Conservation (phyloP, 2,888 invertebrate genomes). For the Sthenelais limicola region DNA sequence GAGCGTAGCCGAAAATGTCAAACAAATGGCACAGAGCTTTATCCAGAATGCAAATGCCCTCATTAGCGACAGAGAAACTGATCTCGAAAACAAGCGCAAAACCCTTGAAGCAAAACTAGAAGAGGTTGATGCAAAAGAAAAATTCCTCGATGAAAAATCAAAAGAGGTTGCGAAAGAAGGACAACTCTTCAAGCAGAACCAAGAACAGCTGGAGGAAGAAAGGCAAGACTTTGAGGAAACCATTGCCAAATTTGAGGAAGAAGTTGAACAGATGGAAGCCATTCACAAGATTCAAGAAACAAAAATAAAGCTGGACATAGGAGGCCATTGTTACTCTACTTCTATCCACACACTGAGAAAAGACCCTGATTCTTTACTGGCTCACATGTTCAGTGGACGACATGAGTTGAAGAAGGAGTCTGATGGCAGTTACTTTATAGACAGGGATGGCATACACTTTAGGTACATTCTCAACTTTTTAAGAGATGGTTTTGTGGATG, state of each 20-base stretch:
- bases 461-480: conserved; percentile 69
- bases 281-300: conserved; percentile 53
- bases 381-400: conserved; percentile 57
- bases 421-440: conserved; percentile 59
- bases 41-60: conserved; percentile 43
- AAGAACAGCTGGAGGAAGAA: conserved; percentile 14
- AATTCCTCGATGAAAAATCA: conserved; percentile 38
- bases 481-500: conserved; percentile 62
- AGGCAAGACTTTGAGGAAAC: conserved; percentile 47
- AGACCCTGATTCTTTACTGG: conserved; percentile 53
- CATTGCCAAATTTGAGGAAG: conserved; percentile 51
- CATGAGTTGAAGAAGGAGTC: conserved; percentile 51
- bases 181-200: not conserved
- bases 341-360: conserved; percentile 54
- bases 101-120: conserved; percentile 37
- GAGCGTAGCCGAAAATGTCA: conserved; percentile 40
- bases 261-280: conserved; percentile 50
- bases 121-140: conserved; percentile 33
- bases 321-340: conserved; percentile 55
- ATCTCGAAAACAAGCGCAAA: conserved; percentile 22
- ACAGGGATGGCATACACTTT: conserved; percentile 58
- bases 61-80: conserved; percentile 36
- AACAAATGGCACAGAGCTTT: conserved; percentile 42
- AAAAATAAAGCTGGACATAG: conserved; percentile 56
- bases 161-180: conserved; percentile 26